Percentiles rank a stretch among this genome's conserved stretches.
These are phyloP conservation scores for Hylia prasina DNA, from an alignment of 2,113 vertebrate genomes.

Conservation along the genomic window DNA sequence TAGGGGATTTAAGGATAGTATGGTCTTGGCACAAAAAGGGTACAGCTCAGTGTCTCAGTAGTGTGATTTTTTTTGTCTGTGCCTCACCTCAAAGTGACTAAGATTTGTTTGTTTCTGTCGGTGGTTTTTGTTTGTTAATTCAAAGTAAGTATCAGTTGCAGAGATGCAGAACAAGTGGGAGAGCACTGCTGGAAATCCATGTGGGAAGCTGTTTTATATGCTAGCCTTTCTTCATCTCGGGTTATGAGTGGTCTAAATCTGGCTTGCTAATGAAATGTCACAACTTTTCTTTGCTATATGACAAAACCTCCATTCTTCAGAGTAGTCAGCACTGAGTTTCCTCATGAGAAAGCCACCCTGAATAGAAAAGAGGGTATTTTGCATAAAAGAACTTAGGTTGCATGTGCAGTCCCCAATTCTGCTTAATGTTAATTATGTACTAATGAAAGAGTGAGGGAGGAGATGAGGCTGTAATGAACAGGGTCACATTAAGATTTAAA, in stretches of 20 bases:
- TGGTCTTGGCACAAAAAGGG: background rate
- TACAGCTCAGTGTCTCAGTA: background rate
- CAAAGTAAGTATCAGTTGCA: background rate
- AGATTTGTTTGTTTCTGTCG: background rate
- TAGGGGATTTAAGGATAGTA: background rate
- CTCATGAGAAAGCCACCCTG: background rate
- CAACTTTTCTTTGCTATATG: background rate
- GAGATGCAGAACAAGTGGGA: background rate
- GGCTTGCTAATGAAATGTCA: background rate
- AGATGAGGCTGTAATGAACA: background rate
- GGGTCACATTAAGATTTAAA: constrained; percentile 14
- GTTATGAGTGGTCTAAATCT: background rate
- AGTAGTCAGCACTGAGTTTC: background rate
- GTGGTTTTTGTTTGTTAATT: background rate
- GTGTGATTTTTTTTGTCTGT: background rate
- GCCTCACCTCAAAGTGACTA: background rate
- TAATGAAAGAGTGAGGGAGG: background rate
- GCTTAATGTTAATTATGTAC: constrained; percentile 1
- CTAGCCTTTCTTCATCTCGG: background rate
- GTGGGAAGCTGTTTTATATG: background rate
- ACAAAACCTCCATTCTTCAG: background rate
- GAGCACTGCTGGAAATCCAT: background rate
- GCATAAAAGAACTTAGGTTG: background rate
- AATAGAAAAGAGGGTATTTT: background rate
- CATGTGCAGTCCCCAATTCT: background rate